A percentile compares a stretch with the other conserved stretches of the same genome.
phyloP scores from a whole-genome alignment of 1,140 invertebrate species.

The Potamilus streckersoni region DNA sequence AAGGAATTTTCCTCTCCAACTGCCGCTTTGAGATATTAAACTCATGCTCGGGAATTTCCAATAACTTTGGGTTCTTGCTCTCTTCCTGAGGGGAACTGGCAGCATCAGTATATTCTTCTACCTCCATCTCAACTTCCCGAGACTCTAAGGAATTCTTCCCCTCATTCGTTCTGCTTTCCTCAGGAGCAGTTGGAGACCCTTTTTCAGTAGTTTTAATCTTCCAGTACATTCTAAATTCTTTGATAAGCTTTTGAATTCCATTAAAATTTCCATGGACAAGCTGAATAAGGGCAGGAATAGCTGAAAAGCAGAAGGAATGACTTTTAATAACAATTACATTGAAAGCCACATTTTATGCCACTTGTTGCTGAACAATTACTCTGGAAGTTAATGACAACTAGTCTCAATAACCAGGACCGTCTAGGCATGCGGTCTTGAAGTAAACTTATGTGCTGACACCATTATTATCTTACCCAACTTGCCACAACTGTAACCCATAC shows the following conservation, averaged over 20 bases:
- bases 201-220: constrained; percentile 70
- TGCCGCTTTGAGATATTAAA: constrained; percentile 62
- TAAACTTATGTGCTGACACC: background rate
- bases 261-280: constrained; percentile 78
- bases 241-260: constrained; percentile 73
- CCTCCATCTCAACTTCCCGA: constrained; percentile 32
- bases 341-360: background rate
- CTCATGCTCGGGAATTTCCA: constrained; percentile 19
- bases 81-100: constrained; percentile 12
- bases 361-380: background rate
- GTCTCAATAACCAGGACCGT: background rate
- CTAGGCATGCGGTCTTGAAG: background rate
- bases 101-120: constrained; percentile 23
- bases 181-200: background rate
- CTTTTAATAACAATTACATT: background rate
- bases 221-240: constrained; percentile 77
- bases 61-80: constrained; percentile 8
- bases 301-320: constrained; percentile 50
- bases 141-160: background rate
- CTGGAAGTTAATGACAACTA: background rate
- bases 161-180: background rate
- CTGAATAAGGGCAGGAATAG: constrained; percentile 76
- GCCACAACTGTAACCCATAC: background rate
- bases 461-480: too few species aligned
- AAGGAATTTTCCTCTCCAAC: constrained; percentile 58